Percentiles rank a stretch among this genome's conserved stretches.
phyloP scores from a whole-genome alignment of 2,113 vertebrate species.

The Motacilla alba region DNA sequence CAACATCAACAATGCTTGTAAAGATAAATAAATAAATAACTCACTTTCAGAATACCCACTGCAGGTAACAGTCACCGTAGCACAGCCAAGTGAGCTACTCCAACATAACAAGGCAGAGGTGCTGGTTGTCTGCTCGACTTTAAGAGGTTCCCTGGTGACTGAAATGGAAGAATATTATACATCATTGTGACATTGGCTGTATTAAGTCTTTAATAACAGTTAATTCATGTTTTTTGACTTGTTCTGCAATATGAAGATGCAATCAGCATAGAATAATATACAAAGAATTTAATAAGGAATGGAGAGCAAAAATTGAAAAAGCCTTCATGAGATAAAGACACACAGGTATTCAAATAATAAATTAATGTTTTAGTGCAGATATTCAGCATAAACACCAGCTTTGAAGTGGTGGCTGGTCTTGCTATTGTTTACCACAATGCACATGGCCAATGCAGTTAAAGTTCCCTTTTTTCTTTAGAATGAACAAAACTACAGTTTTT shows the following conservation, averaged over 20 bases:
- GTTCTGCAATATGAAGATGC: background rate
- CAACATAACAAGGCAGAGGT: accelerated
- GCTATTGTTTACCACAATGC: background rate
- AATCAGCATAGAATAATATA: background rate
- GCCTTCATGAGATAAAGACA: background rate
- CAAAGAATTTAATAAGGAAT: background rate
- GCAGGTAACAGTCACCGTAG: accelerated
- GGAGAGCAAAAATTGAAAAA: background rate
- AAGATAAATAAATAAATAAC: background rate
- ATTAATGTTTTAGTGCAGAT: background rate
- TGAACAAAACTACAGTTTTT: background rate
- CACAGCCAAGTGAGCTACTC: accelerated
- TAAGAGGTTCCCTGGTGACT: accelerated
- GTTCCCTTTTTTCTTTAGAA: background rate
- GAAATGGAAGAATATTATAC: background rate
- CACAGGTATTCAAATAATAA: background rate
- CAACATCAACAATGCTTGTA: background rate
- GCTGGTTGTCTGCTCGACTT: accelerated
- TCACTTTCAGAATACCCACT: accelerated
- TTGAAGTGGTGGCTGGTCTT: background rate
- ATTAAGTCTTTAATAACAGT: background rate
- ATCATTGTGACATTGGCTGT: background rate
- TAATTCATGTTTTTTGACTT: background rate
- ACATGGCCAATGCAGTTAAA: background rate
- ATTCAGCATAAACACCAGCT: background rate